A percentile compares a stretch with the other conserved stretches of the same genome.
These are phyloP conservation scores for Anhinga rufa DNA, from an alignment of 2,113 vertebrate species.

Conservation along the genomic window DNA sequence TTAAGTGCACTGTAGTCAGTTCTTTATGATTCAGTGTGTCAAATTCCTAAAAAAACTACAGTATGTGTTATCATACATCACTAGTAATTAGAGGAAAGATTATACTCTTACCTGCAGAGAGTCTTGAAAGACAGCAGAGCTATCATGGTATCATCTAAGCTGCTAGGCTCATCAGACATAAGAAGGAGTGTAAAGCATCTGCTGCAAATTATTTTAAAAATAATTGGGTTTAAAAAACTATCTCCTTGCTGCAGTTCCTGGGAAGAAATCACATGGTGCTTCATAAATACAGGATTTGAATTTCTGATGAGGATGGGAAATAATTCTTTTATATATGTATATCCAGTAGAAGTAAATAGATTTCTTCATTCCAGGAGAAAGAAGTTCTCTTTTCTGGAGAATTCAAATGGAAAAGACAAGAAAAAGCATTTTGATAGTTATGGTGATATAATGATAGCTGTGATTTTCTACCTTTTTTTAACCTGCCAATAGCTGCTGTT, in stretches of 20 bases:
- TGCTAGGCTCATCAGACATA: background rate
- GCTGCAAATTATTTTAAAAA: conserved; percentile 30
- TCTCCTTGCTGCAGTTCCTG: conserved; percentile 6
- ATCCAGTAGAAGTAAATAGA: background rate
- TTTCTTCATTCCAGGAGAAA: background rate
- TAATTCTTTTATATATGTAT: background rate
- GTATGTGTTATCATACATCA: background rate
- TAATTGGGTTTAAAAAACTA: conserved; percentile 11
- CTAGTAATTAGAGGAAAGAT: background rate
- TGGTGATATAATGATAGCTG: background rate
- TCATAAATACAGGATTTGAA: conserved; percentile 15
- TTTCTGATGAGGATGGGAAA: conserved; percentile 29
- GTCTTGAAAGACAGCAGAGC: background rate
- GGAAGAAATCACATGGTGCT: background rate
- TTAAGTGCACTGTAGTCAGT: background rate
- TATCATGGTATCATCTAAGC: background rate
- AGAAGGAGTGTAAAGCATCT: background rate
- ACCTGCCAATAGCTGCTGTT: background rate
- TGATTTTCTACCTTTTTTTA: background rate
- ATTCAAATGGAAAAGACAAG: background rate
- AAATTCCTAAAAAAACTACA: background rate
- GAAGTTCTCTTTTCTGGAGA: background rate
- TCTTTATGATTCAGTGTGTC: background rate
- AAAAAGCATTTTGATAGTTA: background rate
- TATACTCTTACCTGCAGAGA: background rate